These are phyloP conservation scores for Malacoctenus gilli DNA, from an alignment of 2,797 vertebrate genomes.

Conservation along the genomic window DNA sequence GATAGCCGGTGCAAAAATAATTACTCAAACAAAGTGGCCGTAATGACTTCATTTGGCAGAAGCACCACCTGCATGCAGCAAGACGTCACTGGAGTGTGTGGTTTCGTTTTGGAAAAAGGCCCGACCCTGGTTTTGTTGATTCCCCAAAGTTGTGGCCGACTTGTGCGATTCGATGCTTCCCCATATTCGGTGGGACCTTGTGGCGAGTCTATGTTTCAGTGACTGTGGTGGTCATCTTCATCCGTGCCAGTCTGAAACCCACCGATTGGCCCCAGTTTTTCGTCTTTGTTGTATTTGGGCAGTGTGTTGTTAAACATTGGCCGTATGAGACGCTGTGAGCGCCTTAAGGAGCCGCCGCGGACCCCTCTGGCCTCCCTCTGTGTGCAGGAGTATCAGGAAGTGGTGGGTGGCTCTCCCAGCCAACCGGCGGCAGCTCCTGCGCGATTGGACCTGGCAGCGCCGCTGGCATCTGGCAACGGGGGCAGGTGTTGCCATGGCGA, in stretches of 20 bases:
- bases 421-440: constrained; percentile 86
- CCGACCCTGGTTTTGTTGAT: background rate
- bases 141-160: no score
- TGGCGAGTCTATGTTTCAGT: no score
- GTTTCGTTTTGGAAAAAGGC: background rate
- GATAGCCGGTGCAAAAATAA: constrained; percentile 16
- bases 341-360: no score
- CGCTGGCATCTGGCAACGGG: constrained; percentile 86
- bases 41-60: constrained; percentile 2
- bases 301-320: no score
- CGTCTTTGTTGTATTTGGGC: no score
- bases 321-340: no score
- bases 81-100: constrained; percentile 3
- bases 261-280: no score
- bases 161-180: no score
- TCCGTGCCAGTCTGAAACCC: no score
- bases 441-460: constrained; percentile 79
- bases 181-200: no score
- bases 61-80: background rate
- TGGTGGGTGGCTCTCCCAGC: constrained; percentile 92
- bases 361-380: background rate
- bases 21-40: background rate
- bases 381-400: constrained; percentile 89
- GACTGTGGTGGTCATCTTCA: no score
- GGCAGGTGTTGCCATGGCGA: constrained; percentile 73